Conservation (phyloP, 2,797 vertebrate species). For the Sebastes cheni region DNA sequence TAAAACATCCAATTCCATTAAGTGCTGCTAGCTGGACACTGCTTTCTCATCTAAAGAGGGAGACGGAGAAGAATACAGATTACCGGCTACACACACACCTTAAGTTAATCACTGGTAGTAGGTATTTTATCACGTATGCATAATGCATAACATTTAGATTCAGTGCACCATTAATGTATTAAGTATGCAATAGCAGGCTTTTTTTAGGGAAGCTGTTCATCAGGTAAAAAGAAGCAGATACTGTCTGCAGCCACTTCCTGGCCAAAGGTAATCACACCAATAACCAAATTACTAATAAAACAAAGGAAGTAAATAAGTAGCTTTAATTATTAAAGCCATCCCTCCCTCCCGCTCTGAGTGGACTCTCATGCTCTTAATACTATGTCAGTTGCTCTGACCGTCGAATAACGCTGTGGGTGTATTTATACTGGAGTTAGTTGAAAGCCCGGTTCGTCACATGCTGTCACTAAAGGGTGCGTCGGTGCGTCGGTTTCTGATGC, state of each 20-base stretch:
- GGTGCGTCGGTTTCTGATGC: too few species aligned
- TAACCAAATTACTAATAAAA: neutral
- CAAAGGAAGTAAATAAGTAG: neutral
- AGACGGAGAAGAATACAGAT: constrained; percentile 56
- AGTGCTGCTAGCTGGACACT: constrained; percentile 58
- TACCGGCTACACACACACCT: neutral
- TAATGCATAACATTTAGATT: neutral
- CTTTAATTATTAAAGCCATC: neutral
- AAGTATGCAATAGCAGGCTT: neutral
- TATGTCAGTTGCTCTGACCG: too few species aligned
- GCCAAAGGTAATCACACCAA: neutral
- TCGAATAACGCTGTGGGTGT: too few species aligned
- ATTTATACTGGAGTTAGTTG: too few species aligned
- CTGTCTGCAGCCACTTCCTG: neutral
- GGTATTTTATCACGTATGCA: neutral
- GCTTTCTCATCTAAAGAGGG: constrained; percentile 49
- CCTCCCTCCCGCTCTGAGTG: too few species aligned
- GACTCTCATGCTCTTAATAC: too few species aligned
- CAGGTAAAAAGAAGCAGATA: neutral
- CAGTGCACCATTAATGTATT: neutral
- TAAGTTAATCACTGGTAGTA: neutral
- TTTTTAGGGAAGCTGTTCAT: neutral
- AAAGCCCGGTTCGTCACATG: too few species aligned
- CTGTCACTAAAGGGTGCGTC: too few species aligned
- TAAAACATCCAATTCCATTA: constrained; percentile 69